These are phyloP conservation scores for Plecotus auritus DNA, from an alignment of 2,113 vertebrate species.

Conservation along the genomic window DNA sequence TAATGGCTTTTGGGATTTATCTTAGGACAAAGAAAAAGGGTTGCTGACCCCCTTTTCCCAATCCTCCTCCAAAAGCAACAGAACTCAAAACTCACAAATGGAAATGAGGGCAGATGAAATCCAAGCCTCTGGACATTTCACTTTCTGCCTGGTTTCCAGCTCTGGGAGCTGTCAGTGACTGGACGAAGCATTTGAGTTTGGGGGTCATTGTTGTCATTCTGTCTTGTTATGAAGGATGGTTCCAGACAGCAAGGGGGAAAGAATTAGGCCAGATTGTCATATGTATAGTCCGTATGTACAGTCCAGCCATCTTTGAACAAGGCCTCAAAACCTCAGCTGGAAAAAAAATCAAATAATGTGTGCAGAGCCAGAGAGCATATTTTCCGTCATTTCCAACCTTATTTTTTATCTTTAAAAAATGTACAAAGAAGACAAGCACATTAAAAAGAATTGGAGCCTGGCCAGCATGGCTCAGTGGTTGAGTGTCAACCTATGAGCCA, in stretches of 20 bases:
- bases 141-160: not conserved
- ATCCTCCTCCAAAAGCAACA: not conserved
- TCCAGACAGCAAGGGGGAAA: constrained; percentile 56
- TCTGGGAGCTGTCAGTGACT: not conserved
- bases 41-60: not conserved
- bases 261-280: constrained; percentile 1
- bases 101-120: not conserved
- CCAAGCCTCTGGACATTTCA: not conserved
- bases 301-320: constrained; percentile 50
- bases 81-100: not conserved
- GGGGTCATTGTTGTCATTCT: not conserved
- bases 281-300: not conserved
- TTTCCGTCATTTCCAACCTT: constrained; percentile 11
- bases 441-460: not conserved
- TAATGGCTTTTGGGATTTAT: constrained; percentile 57
- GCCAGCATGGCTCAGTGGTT: no score
- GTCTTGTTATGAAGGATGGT: constrained; percentile 39
- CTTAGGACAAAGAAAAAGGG: constrained; percentile 58
- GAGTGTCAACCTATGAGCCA: no score
- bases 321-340: not conserved
- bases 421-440: constrained; percentile 3
- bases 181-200: not conserved
- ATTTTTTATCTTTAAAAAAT: constrained; percentile 34
- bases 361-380: constrained; percentile 25
- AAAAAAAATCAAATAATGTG: constrained; percentile 61